Conservation (phyloP, 2,113 vertebrate genomes). For the Rhinichthys klamathensis region DNA sequence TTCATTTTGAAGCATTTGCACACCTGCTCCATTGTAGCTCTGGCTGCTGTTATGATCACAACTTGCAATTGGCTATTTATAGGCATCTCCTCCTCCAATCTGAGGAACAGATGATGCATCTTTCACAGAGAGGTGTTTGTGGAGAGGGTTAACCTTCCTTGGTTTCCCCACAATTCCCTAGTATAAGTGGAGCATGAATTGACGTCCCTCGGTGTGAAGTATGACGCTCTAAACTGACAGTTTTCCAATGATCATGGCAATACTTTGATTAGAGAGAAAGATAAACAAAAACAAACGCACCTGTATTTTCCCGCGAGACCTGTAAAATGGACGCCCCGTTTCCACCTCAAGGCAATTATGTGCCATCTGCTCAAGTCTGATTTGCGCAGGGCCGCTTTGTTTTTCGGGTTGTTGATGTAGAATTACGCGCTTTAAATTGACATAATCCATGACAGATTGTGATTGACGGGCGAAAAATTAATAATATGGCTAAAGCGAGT, state of each 20-base stretch:
- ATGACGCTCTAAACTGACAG: conserved; percentile 39
- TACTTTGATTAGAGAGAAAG: conserved; percentile 46
- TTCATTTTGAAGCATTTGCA: conserved; percentile 55
- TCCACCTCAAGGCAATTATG: conserved; percentile 57
- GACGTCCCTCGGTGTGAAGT: conserved; percentile 20
- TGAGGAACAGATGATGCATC: conserved; percentile 56
- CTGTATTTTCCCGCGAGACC: conserved; percentile 48
- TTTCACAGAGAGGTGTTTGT: conserved; percentile 46
- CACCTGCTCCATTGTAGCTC: conserved; percentile 56
- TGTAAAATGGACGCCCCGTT: conserved; percentile 56
- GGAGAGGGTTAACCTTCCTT: conserved; percentile 25
- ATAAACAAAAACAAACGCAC: conserved; percentile 53
- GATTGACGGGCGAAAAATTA: conserved; percentile 75
- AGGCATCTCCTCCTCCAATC: conserved; percentile 53
- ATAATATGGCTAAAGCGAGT: conserved; percentile 66
- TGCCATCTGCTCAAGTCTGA: conserved; percentile 55
- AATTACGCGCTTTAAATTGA: conserved; percentile 59
- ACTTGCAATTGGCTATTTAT: conserved; percentile 53
- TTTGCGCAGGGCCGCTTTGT: conserved; percentile 30
- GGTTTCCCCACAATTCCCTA: conserved; percentile 4
- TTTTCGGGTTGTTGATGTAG: conserved; percentile 49
- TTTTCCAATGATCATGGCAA: conserved; percentile 26
- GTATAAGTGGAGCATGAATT: conserved; percentile 23
- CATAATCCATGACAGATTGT: conserved; percentile 61
- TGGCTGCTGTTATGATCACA: conserved; percentile 53